Evolutionary conservation across 2,797 vertebrate species (phyloP).

Genomic region (Gallirallus australis): DNA sequence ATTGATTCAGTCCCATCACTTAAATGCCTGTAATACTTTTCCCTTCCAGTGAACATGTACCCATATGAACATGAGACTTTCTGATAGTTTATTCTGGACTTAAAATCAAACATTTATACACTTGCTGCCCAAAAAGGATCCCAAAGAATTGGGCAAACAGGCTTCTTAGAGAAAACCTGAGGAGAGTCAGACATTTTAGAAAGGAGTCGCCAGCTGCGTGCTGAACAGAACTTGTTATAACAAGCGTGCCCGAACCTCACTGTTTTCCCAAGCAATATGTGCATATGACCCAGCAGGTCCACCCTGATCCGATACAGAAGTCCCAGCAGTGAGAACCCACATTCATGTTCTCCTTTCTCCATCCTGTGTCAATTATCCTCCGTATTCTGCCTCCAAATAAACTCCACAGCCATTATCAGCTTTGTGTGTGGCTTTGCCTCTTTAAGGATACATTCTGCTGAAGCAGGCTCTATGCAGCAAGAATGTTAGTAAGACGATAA

Average conservation of each 20-base stretch:
- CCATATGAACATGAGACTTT: not conserved
- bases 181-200: not conserved
- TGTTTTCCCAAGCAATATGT: not conserved
- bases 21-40: not conserved
- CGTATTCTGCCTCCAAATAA: not conserved
- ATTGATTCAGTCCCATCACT: not conserved
- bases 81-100: not conserved
- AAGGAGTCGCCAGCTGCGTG: not conserved
- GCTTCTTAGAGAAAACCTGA: not conserved
- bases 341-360: rapidly evolving
- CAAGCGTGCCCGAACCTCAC: not conserved
- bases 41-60: not conserved
- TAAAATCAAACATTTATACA: not conserved
- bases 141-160: not conserved
- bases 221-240: not conserved
- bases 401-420: not conserved
- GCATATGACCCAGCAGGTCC: not conserved
- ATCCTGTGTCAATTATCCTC: not conserved
- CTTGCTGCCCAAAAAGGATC: not conserved
- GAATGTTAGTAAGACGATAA: not conserved
- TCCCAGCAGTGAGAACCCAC: not conserved
- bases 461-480: not conserved
- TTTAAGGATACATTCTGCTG: not conserved
- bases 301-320: not conserved
- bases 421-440: not conserved